Base-by-base conservation (phyloP, 1,140 invertebrate genomes). In the Brachionus calyciflorus region DNA sequence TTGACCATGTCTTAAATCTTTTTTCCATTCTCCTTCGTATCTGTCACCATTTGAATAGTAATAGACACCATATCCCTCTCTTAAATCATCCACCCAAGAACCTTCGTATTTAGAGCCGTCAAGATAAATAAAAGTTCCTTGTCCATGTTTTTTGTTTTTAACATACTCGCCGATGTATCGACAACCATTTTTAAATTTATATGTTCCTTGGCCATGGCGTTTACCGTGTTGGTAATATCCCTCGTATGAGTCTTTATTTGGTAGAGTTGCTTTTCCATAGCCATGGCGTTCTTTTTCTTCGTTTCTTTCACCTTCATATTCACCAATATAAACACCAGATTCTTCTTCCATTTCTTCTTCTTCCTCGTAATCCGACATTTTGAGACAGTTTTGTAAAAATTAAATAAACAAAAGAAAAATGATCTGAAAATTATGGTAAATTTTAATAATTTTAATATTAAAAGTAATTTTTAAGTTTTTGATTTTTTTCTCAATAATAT, bases 191-290 rank as follows among this genome's bases (percentile, higher is more conserved):
- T 85, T 86, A 78, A 87, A 86, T 83, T 89, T 90, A 63, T 91
- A 93, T 3, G 89, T 83, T 12, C 91, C 92, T 75, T 88, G 88
- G 1, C 91, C 92, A 80, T 92, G 89, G 40, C 92, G 87, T 80
- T 90, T 87, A 0, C 91, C 91, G 60, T 89, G 87, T 76, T 89
- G 88, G 82, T 93, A 93, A 79, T 88, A 85, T 0, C 92, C 92
- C 80, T 91, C 88, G 81, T 93, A 94, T 80, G 91, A 90, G 82
- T 93, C 92, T 2, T 89, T 90, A 82, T 93, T 93, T 2, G 91
- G 91, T 41, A 93, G 84, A 44, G 90, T 86, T 1, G 91, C 90
- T 87, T 90, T 91, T 0, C 92, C 92, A 19, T 87, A 83, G 1
- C 92, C 92, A 81, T 93, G 91, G 9, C 92, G 84, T 53, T 93